Evolutionary conservation across 2,113 vertebrate genomes (phyloP), one percentile per base, ranked within the genome.

Genomic region (Podilymbus podiceps): DNA sequence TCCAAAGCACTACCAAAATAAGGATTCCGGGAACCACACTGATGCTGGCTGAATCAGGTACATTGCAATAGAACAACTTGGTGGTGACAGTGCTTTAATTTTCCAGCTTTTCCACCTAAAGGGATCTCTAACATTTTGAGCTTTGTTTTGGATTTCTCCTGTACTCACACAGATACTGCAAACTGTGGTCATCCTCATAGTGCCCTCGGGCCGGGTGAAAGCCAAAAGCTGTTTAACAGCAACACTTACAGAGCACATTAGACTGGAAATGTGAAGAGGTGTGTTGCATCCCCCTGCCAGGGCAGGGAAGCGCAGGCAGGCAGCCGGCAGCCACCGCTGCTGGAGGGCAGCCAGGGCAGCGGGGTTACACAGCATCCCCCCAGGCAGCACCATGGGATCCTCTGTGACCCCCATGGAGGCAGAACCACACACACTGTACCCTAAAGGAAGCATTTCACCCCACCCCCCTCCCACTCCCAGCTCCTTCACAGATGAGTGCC

Each of bases 391-490:
- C n/a, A 1, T 4, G 38, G 49, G 38, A 62, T 58, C 50, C 47
- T 38, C 82, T 77, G 63, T 0, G 0, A n/a, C 6, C 11, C 38
- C 35, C 28, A 4, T 12, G 31, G 55, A 69, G 20, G 58, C 42
- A 88, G 35, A 72, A 56, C 42, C 31, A 40, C 0, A 0, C 9
- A 35, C 5, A 1, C 5, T 76, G 40, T 30, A 79, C 23, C 49
- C 49, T 44, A 76, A 82, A 50, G 23, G 50, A 82, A 85, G 30
- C 1, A 0, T 60, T 72, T 82, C 42, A 59, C 21, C 31, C 21
- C 52, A 50, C 22, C 11, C 28, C 16, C n/a, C 38, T 85, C 27
- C 20, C 28, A 27, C 4, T 59, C 47, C 38, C 47, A 76, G 2
- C 16, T 88, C 33, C 64, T 46, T 79, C 63, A 69, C 58, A 83